phyloP scores from a whole-genome alignment of 2,888 invertebrate species.

The Lasius fuliginosus region DNA sequence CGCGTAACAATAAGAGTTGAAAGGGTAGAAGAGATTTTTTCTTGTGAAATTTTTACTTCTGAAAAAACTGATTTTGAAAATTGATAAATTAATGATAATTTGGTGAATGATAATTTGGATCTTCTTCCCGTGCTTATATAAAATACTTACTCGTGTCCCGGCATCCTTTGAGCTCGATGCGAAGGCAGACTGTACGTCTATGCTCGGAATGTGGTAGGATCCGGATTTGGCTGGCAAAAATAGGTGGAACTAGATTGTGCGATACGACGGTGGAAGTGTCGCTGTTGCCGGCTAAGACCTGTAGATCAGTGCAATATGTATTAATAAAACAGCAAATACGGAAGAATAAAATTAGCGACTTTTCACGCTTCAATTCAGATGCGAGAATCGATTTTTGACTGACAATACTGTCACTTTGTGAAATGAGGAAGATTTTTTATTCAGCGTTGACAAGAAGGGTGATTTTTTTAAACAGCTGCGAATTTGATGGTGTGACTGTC shows the following conservation, averaged over 20 bases:
- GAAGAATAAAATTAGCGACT: neutral
- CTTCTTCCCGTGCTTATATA: neutral
- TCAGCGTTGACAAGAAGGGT: neutral
- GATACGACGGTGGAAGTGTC: slow-evolving; percentile 91
- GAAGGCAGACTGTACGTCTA: slow-evolving; percentile 91
- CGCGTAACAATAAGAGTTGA: neutral
- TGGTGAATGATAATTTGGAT: neutral
- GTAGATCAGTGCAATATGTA: slow-evolving; percentile 65
- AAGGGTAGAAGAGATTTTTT: neutral
- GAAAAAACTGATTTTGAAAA: neutral
- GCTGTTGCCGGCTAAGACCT: slow-evolving; percentile 92
- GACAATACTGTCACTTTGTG: neutral
- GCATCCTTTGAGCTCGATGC: slow-evolving; percentile 92
- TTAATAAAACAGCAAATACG: neutral
- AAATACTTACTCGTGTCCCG: slow-evolving; percentile 89
- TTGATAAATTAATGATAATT: neutral
- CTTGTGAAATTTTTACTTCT: neutral
- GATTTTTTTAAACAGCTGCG: neutral
- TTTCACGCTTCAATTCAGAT: slow-evolving; percentile 2
- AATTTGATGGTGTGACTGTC: slow-evolving; percentile 1
- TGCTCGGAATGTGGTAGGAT: slow-evolving; percentile 92
- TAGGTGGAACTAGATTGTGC: slow-evolving; percentile 90
- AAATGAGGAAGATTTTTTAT: neutral
- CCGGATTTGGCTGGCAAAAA: slow-evolving; percentile 91
- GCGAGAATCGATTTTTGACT: neutral